phyloP scores from a whole-genome alignment of 1,140 invertebrate genomes.

The Aplysia californica region DNA sequence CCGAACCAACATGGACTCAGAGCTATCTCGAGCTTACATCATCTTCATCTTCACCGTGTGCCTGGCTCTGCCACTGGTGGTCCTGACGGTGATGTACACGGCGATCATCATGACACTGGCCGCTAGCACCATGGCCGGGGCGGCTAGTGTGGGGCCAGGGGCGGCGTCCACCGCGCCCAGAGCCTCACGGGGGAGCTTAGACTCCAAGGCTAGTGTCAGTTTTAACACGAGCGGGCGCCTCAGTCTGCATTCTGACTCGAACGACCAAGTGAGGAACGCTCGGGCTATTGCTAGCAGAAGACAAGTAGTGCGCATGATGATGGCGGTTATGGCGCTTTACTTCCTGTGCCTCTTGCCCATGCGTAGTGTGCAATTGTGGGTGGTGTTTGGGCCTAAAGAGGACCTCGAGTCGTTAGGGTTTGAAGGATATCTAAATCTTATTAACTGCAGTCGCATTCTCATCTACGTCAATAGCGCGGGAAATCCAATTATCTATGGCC shows the following conservation, averaged over 20 bases:
- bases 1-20: conserved; percentile 23
- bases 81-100: conserved; percentile 44
- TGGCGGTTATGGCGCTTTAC: conserved; percentile 89
- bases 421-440: conserved; percentile 84
- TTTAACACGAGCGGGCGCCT: conserved; percentile 54
- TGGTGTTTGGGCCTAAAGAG: conserved; percentile 74
- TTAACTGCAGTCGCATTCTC: conserved; percentile 79
- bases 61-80: conserved; percentile 39
- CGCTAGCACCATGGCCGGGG: conserved; percentile 8
- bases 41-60: conserved; percentile 34
- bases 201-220: background rate
- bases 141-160: conserved; percentile 14
- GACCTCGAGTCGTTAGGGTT: conserved; percentile 76
- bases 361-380: conserved; percentile 80
- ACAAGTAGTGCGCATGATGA: conserved; percentile 86
- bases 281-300: conserved; percentile 20
- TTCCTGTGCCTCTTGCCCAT: conserved; percentile 91
- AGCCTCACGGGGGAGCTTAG: too few relatives aligned
- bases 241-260: conserved; percentile 72
- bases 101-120: conserved; percentile 36
- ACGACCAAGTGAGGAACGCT: background rate
- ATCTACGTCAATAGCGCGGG: conserved; percentile 58
- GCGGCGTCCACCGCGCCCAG: too few relatives aligned
- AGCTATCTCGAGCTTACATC: conserved; percentile 38
- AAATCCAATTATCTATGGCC: conserved; percentile 62